Base-by-base conservation (phyloP, 2,113 vertebrate species). In the Rhagologus leucostigma region DNA sequence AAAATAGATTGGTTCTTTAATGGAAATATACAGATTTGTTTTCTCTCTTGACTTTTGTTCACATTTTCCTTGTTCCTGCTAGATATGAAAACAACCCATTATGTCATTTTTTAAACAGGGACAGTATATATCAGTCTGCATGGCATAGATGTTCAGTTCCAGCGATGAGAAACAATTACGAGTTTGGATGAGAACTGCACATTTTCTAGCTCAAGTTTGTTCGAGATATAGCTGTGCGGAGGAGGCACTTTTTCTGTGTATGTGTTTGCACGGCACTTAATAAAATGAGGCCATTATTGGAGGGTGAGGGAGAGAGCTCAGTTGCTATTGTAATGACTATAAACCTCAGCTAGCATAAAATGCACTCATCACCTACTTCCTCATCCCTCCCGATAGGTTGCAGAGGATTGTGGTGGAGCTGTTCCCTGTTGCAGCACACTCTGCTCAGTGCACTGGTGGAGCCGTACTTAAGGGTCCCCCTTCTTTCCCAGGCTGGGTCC, bases 1-100 rank as follows among this genome's bases (percentile, higher is more conserved):
- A 83, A 95, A 95, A 93, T 84, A 92, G 79, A 96, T 75, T 68
- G 49, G 49, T 52, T 96, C 87, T 96, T 80, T 94, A 64, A 87
- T 82, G 70, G 90, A 96, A 95, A 95, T 89, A 73, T 69, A 93
- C 89, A 96, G 90, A 95, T 96, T 97, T 96, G 90, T 95, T 96
- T 90, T 93, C 95, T 86, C 82, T 88, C 70, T 73, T 90, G 93
- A 96, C 91, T 93, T 89, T 82, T 96, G 80, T 95, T 92, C 41
- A 0, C 84, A 33, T 70, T 95, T 79, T 74, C 88, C 71, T 83
- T 77, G 32, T 89, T 88, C 80, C 62, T 94, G 71, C 53, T 92
- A 29, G 69, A 68, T 49, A 93, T 15, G 53, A 95, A 97, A 96
- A 90, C 75, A 96, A 85, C 52, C 37, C 47, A 47, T 92, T 75